Evolutionary conservation across 2,888 invertebrate species (phyloP).

Genomic region (Punctoribates punctum): DNA sequence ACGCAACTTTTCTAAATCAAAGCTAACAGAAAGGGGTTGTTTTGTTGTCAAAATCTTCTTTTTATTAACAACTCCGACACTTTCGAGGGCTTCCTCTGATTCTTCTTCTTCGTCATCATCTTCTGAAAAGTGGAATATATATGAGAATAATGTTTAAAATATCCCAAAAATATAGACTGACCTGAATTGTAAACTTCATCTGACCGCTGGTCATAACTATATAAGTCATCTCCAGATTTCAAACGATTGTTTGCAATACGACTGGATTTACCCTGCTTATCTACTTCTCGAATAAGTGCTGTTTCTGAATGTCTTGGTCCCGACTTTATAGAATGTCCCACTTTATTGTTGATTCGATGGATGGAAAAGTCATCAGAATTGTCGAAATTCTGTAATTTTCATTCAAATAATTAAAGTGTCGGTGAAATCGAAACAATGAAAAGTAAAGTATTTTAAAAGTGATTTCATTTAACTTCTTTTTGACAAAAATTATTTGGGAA

Average conservation of each 20-base stretch:
- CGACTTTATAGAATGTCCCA: constrained; percentile 18
- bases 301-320: background rate
- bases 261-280: background rate
- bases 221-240: background rate
- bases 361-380: constrained; percentile 32
- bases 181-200: background rate
- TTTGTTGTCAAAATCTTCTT: constrained; percentile 14
- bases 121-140: background rate
- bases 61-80: background rate
- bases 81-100: background rate
- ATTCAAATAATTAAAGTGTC: background rate
- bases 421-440: background rate
- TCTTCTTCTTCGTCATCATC: constrained; percentile 6
- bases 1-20: constrained; percentile 30
- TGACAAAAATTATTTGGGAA: background rate
- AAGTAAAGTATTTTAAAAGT: constrained; percentile 6
- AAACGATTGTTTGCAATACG: background rate
- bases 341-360: constrained; percentile 28
- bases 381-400: constrained; percentile 9
- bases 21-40: background rate
- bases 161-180: background rate
- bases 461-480: background rate
- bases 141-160: background rate
- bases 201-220: background rate
- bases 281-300: constrained; percentile 25